Evolutionary conservation across 2,113 vertebrate species (phyloP).

Genomic region (Rousettus leschenaultii): DNA sequence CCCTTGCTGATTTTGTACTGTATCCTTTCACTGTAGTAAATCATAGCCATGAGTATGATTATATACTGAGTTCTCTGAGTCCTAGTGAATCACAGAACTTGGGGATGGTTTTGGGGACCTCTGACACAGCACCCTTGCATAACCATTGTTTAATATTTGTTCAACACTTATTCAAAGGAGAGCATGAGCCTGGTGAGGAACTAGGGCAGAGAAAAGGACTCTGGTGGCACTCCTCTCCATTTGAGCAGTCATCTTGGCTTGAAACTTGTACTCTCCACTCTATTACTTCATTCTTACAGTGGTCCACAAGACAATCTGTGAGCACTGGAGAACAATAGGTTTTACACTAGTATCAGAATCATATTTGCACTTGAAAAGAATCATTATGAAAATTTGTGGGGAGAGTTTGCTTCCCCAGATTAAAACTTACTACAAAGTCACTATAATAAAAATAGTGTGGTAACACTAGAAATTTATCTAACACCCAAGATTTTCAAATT

Average conservation of each 20-base stretch:
- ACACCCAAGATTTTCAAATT: conserved; percentile 29
- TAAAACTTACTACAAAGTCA: conserved; percentile 51
- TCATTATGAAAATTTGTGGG: conserved; percentile 11
- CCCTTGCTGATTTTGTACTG: conserved; percentile 33
- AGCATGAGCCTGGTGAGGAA: conserved; percentile 6
- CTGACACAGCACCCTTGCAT: not conserved
- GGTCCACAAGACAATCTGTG: not conserved
- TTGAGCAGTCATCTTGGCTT: not conserved
- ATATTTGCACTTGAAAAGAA: conserved; percentile 26
- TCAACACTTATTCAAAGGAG: conserved; percentile 17
- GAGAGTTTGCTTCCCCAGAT: conserved; percentile 46
- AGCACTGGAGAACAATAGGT: not conserved
- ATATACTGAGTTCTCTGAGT: not conserved
- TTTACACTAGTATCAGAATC: conserved; percentile 16
- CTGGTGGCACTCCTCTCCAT: not conserved
- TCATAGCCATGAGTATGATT: not conserved
- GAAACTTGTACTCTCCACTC: not conserved
- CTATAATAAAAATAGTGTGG: conserved; percentile 31
- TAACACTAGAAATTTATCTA: conserved; percentile 28
- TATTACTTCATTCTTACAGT: not conserved
- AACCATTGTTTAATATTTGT: conserved; percentile 23
- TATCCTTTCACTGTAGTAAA: conserved; percentile 26
- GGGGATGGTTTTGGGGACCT: not conserved
- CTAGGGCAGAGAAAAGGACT: conserved; percentile 10
- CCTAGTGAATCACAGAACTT: conserved; percentile 13